Evolutionary conservation across 2,113 vertebrate genomes (phyloP).

Genomic region (Protobothrops flavoviridis): DNA sequence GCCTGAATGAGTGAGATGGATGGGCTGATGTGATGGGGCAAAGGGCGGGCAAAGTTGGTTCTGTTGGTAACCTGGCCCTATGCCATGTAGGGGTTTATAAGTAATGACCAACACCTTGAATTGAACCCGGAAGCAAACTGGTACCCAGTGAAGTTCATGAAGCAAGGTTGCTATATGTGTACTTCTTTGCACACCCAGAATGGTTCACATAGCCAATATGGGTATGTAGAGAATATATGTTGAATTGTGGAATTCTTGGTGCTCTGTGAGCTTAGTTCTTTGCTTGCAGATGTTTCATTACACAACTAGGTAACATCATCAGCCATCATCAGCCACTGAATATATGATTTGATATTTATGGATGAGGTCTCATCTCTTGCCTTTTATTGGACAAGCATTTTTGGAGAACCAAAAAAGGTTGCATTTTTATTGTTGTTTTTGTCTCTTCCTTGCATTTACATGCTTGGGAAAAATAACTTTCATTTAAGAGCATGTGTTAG

Average conservation of each 20-base stretch:
- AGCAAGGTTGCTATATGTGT: too few species aligned
- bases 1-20: not conserved
- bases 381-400: not conserved
- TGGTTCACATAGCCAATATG: too few species aligned
- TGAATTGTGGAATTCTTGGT: not conserved
- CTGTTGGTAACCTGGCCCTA: too few species aligned
- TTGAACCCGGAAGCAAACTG: too few species aligned
- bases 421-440: not conserved
- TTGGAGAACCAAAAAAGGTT: not conserved
- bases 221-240: too few species aligned
- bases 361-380: not conserved
- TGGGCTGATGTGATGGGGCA: too few species aligned
- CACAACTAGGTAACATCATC: not conserved
- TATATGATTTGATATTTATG: not conserved
- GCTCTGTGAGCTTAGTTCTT: not conserved
- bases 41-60: not conserved
- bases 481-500: not conserved
- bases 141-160: too few species aligned
- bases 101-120: too few species aligned
- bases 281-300: not conserved
- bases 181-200: too few species aligned
- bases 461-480: not conserved
- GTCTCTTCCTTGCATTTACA: not conserved
- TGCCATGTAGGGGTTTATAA: too few species aligned
- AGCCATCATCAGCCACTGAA: not conserved